A percentile compares a stretch with the other conserved stretches of the same genome.
Conservation (phyloP, 2,888 invertebrate species). For the Herminia tarsipennalis region DNA sequence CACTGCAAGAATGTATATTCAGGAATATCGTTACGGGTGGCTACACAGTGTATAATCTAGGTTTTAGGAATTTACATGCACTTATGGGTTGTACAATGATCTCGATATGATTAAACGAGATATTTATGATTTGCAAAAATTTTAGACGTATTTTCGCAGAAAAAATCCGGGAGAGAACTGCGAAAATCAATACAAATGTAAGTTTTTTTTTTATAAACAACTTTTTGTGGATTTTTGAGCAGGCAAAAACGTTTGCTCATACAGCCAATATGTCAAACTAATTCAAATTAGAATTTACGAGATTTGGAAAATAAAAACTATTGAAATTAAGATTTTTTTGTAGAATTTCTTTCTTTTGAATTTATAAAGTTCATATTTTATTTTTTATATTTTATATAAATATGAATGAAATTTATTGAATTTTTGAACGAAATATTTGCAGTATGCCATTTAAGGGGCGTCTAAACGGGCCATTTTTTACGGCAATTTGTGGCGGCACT, state of each 20-base stretch:
- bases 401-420: too few relatives aligned
- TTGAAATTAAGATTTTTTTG: too few relatives aligned
- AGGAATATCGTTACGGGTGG: slow-evolving; percentile 53
- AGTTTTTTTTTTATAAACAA: slow-evolving; percentile 72
- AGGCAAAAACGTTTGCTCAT: slow-evolving; percentile 34
- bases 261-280: slow-evolving; percentile 36
- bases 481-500: too few relatives aligned
- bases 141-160: slow-evolving; percentile 52
- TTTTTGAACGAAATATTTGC: too few relatives aligned
- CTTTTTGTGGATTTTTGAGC: slow-evolving; percentile 50
- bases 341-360: too few relatives aligned
- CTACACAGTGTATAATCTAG: slow-evolving; percentile 44
- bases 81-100: slow-evolving; percentile 6
- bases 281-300: not conserved
- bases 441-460: too few relatives aligned
- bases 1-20: slow-evolving; percentile 43
- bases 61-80: slow-evolving; percentile 19
- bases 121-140: slow-evolving; percentile 32
- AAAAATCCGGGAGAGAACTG: slow-evolving; percentile 59
- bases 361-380: too few relatives aligned
- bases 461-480: too few relatives aligned
- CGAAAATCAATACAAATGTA: slow-evolving; percentile 80
- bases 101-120: slow-evolving; percentile 19
- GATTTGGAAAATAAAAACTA: too few relatives aligned
- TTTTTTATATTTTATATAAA: too few relatives aligned